phyloP scores from a whole-genome alignment of 2,888 invertebrate species.

The Volucella bombylans region DNA sequence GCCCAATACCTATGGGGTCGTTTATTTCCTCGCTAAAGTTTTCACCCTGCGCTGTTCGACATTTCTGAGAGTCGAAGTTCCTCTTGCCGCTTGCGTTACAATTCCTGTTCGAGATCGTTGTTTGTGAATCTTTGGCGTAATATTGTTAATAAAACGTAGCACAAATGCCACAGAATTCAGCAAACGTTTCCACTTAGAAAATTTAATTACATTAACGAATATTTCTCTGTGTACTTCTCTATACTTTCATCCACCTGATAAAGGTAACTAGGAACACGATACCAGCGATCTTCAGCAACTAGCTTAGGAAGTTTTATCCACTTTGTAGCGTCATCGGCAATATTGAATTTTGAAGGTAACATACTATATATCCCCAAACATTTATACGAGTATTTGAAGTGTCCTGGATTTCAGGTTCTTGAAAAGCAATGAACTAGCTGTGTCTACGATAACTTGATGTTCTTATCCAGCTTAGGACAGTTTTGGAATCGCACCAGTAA shows the following conservation, averaged over 20 bases:
- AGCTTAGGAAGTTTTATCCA: constrained; percentile 2
- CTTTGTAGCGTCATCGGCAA: not conserved
- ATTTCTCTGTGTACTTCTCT: not conserved
- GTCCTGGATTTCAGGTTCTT: too few relatives aligned
- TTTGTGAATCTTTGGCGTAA: not conserved
- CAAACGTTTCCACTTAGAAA: not conserved
- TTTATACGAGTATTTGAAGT: too few relatives aligned
- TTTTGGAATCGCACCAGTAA: too few relatives aligned
- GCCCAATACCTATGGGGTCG: too few relatives aligned
- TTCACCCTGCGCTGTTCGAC: not conserved
- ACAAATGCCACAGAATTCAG: too few relatives aligned
- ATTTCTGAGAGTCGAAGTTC: not conserved
- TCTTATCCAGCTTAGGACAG: too few relatives aligned
- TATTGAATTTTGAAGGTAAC: too few relatives aligned
- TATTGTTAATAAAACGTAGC: constrained; percentile 6
- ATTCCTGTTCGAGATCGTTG: too few relatives aligned
- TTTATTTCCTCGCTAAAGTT: not conserved
- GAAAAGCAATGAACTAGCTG: too few relatives aligned
- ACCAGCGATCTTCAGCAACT: constrained; percentile 9
- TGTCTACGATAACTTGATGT: too few relatives aligned
- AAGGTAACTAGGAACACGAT: constrained; percentile 3
- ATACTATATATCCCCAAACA: too few relatives aligned
- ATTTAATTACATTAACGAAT: constrained; percentile 14
- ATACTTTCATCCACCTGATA: not conserved
- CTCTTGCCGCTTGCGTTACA: not conserved